Conservation (phyloP, 2,797 vertebrate species). For the Oreortyx pictus region DNA sequence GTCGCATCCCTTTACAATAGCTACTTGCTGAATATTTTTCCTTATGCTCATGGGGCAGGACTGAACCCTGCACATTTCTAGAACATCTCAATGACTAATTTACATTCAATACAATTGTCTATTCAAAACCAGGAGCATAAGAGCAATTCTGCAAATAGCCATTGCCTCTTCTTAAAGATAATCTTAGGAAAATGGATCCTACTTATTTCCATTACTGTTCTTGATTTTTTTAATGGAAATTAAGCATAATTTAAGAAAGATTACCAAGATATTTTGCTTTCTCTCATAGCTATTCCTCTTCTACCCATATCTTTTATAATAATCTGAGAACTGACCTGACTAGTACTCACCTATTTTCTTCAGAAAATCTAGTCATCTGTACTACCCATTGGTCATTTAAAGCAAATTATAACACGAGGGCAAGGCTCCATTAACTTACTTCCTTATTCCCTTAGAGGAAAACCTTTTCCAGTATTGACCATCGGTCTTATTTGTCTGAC, state of each 20-base stretch:
- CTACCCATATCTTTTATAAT: not conserved
- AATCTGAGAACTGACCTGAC: not conserved
- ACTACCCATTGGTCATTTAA: not conserved
- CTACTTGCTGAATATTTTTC: not conserved
- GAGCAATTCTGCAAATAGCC: not conserved
- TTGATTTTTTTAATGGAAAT: not conserved
- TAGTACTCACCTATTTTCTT: not conserved
- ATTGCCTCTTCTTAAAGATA: not conserved
- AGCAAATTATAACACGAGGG: not conserved
- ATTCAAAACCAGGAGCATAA: not conserved
- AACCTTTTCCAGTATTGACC: conserved; percentile 37
- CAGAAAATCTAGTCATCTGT: not conserved
- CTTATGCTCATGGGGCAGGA: not conserved
- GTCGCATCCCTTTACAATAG: not conserved
- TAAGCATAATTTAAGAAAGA: not conserved
- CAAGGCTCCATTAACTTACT: not conserved
- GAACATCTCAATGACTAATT: not conserved
- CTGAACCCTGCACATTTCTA: not conserved
- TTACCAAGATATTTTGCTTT: not conserved
- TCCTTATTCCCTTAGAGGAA: conserved; percentile 1
- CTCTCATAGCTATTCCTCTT: not conserved
- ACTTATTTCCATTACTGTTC: not conserved
- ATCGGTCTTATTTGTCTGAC: conserved; percentile 69
- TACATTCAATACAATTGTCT: not conserved
- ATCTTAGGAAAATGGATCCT: not conserved